phyloP scores from a whole-genome alignment of 1,140 invertebrate genomes.

The Caenorhabditis remanei region DNA sequence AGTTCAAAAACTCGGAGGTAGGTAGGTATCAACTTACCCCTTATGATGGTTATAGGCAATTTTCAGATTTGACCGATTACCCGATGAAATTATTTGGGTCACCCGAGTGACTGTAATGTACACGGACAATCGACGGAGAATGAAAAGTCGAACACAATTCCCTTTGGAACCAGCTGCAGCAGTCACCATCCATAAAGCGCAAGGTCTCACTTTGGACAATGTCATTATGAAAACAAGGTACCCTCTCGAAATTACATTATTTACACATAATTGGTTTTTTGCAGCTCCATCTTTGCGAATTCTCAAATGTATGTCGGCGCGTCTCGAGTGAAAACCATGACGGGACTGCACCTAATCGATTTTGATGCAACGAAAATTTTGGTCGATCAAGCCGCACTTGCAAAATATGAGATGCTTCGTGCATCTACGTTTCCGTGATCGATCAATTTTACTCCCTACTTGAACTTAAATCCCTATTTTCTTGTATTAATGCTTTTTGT shows the following conservation, averaged over 20 bases:
- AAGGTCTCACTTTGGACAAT: neutral
- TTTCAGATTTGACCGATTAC: neutral
- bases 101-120: neutral
- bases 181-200: neutral
- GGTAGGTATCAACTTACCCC: too few species aligned
- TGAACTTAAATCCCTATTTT: too few species aligned
- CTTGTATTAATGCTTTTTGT: too few species aligned
- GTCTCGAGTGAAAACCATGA: neutral
- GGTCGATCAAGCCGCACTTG: neutral
- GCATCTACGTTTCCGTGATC: too few species aligned
- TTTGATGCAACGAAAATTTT: neutral
- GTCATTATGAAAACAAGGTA: neutral
- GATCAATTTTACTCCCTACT: too few species aligned
- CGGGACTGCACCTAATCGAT: neutral
- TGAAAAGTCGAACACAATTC: neutral
- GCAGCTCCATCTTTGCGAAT: neutral
- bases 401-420: neutral
- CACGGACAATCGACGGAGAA: neutral
- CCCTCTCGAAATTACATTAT: neutral
- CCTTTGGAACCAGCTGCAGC: neutral
- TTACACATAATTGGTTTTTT: neutral
- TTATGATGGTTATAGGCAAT: too few species aligned
- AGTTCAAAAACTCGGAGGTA: too few species aligned
- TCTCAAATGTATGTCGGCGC: neutral
- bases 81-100: neutral